A percentile compares a stretch with the other conserved stretches of the same genome.
Conservation (phyloP, 2,888 invertebrate species). For the Cephus rjabovi region DNA sequence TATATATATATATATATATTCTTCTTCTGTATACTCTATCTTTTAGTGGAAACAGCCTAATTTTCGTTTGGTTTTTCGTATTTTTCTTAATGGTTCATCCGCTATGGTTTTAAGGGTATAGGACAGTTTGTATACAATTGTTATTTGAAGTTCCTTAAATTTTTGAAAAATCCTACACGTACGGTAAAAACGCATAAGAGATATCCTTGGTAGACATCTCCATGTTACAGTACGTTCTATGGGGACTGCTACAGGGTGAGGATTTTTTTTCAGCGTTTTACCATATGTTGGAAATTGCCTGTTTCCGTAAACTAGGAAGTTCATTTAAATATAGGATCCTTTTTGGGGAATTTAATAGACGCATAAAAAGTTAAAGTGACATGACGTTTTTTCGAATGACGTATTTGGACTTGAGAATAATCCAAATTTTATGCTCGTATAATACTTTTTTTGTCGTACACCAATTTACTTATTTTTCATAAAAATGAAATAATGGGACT, state of each 20-base stretch:
- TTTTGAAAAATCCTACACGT: not conserved
- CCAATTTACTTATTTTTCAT: not conserved
- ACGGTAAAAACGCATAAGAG: not conserved
- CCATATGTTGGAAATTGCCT: slow-evolving; percentile 52
- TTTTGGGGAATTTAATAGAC: slow-evolving; percentile 21
- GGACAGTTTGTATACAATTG: not conserved
- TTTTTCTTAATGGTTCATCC: no score
- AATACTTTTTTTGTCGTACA: not conserved
- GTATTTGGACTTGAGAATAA: slow-evolving; percentile 19
- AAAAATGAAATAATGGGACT: not conserved
- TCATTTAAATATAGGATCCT: slow-evolving; percentile 38
- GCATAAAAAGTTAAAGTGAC: slow-evolving; percentile 12
- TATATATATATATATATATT: no score
- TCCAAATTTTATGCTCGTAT: slow-evolving; percentile 15
- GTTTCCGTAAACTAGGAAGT: slow-evolving; percentile 45
- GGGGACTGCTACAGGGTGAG: not conserved
- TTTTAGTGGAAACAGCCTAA: not conserved
- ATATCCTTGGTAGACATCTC: not conserved
- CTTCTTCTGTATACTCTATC: not conserved
- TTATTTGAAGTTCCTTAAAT: not conserved
- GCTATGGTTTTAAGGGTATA: not conserved
- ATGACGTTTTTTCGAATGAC: not conserved
- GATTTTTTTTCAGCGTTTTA: slow-evolving; percentile 17
- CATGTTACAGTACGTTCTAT: not conserved
- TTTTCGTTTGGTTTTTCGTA: not conserved